Evolutionary conservation across 37 sponge, comb jelly and placozoan genomes (phyloP).

Genomic region (Spongilla lacustris): DNA sequence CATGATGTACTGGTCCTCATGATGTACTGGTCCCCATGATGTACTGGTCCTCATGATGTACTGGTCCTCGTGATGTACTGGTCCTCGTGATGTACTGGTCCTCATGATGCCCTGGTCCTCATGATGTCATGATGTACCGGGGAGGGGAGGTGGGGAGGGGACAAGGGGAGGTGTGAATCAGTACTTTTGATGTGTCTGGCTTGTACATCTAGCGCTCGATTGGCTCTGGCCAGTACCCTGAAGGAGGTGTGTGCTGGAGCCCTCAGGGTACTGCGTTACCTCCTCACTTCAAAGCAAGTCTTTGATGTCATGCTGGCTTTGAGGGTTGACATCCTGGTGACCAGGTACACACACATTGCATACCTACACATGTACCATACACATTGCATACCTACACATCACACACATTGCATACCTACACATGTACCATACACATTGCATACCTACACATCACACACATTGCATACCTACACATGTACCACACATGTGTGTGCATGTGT

Average conservation of each 20-base stretch:
- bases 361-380: not conserved
- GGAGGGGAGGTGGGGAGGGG: not conserved
- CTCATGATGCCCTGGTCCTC: no score
- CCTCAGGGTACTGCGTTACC: conserved; percentile 68
- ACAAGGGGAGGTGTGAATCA: not conserved
- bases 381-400: no score
- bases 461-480: no score
- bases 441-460: no score
- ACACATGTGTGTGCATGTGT: not conserved
- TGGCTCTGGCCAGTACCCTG: conserved; percentile 42
- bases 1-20: no score
- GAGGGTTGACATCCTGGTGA: conserved; percentile 62
- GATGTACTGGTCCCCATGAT: no score
- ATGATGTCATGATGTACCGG: no score
- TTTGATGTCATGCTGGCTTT: conserved; percentile 57
- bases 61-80: no score
- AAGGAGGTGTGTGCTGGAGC: conserved; percentile 78
- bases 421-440: no score
- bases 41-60: no score
- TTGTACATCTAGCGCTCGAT: conserved; percentile 48
- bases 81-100: no score
- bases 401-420: no score
- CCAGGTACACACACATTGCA: conserved; percentile 12
- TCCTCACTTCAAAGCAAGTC: conserved; percentile 51
- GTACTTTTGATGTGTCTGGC: not conserved